Percentiles rank a stretch among this genome's conserved stretches.
These are phyloP conservation scores for Crenichthys baileyi DNA, from an alignment of 2,797 vertebrate species.

Conservation along the genomic window DNA sequence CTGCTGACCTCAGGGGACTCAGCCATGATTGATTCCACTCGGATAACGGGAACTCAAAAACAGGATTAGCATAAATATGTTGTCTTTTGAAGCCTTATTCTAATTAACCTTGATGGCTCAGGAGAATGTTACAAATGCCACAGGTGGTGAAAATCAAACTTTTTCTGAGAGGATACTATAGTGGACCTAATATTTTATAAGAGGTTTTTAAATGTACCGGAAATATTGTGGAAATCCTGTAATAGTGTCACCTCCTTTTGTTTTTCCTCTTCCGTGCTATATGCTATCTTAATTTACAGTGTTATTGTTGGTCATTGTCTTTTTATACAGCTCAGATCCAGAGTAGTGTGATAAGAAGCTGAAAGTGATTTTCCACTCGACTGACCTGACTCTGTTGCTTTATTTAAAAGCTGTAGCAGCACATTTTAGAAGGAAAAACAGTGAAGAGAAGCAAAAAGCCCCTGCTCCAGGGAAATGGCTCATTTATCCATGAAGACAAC, in stretches of 20 bases:
- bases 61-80: conserved; percentile 77
- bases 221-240: conserved; percentile 10
- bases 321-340: conserved; percentile 21
- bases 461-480: conserved; percentile 32
- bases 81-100: conserved; percentile 72
- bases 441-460: conserved; percentile 27
- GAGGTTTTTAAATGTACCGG: neutral
- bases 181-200: neutral
- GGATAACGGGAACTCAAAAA: conserved; percentile 74
- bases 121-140: conserved; percentile 61
- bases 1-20: conserved; percentile 69
- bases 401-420: conserved; percentile 48
- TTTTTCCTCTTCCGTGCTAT: conserved; percentile 9
- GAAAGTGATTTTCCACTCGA: conserved; percentile 74
- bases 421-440: conserved; percentile 43
- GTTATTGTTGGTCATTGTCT: conserved; percentile 27
- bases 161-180: conserved; percentile 58
- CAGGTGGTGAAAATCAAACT: conserved; percentile 46
- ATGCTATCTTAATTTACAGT: conserved; percentile 49
- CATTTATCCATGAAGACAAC: conserved; percentile 42
- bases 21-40: conserved; percentile 76
- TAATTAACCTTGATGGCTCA: conserved; percentile 75
- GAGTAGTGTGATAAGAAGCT: conserved; percentile 46
- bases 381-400: conserved; percentile 52
- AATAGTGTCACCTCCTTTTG: conserved; percentile 8